Conservation (phyloP, 2,888 invertebrate genomes). For the Acanthosepion lycidas region DNA sequence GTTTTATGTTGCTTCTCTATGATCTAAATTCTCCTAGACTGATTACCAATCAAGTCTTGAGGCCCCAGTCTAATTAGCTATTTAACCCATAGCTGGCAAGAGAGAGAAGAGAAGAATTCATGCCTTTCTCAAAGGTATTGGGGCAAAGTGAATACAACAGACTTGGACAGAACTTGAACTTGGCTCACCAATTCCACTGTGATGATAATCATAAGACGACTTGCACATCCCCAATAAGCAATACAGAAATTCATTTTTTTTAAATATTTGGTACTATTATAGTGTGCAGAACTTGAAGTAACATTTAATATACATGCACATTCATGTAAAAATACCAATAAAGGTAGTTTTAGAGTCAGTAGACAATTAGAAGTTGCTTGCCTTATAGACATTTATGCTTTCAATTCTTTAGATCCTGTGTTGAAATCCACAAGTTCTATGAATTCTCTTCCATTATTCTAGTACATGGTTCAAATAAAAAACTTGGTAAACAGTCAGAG, state of each 20-base stretch:
- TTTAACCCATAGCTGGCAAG: no score
- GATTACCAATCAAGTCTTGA: no score
- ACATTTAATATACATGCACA: neutral
- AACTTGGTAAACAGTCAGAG: neutral
- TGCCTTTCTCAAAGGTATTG: no score
- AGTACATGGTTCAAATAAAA: neutral
- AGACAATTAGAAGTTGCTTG: neutral
- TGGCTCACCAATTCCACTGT: no score
- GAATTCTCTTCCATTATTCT: neutral
- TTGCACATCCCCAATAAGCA: neutral
- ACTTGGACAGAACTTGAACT: no score
- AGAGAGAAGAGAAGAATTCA: no score
- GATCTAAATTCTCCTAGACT: no score
- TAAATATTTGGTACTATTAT: neutral
- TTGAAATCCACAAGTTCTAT: neutral
- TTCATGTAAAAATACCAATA: neutral
- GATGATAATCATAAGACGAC: no score
- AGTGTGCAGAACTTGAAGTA: neutral
- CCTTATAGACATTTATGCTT: neutral
- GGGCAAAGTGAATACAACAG: no score
- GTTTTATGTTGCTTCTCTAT: no score
- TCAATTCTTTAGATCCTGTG: neutral
- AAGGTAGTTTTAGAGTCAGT: neutral
- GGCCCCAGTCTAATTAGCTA: no score
- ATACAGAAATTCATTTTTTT: neutral